Conservation (phyloP, 2,888 invertebrate genomes). For the Axea sp. region DNA sequence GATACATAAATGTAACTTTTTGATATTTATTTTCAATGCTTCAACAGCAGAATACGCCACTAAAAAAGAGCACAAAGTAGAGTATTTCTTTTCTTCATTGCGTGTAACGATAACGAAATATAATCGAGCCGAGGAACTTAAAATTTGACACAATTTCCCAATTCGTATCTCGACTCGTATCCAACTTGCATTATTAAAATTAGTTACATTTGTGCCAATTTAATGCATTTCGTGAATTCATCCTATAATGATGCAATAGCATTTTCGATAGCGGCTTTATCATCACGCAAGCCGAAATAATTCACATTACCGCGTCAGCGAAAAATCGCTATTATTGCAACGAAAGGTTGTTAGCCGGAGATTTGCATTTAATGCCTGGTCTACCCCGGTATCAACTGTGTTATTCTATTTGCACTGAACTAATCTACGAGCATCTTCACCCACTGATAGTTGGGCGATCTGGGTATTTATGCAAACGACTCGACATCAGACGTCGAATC, state of each 20-base stretch:
- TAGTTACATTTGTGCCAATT: slow-evolving; percentile 14
- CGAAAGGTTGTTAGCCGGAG: slow-evolving; percentile 17
- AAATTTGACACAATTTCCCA: slow-evolving; percentile 9
- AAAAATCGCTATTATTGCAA: slow-evolving; percentile 13
- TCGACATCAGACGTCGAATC: no score
- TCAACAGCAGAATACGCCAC: no score
- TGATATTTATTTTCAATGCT: no score
- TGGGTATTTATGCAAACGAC: slow-evolving; percentile 24
- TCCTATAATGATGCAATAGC: slow-evolving; percentile 19
- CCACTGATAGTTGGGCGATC: slow-evolving; percentile 8
- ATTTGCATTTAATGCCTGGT: slow-evolving; percentile 26
- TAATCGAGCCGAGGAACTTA: no score
- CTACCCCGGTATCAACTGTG: slow-evolving; percentile 12
- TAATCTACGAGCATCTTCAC: slow-evolving; percentile 26
- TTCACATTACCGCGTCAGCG: neutral
- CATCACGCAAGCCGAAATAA: slow-evolving; percentile 24
- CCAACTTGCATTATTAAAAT: slow-evolving; percentile 5
- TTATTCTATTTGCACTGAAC: slow-evolving; percentile 28
- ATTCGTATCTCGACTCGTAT: no score
- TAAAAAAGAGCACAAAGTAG: no score
- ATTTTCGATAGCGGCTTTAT: slow-evolving; percentile 14
- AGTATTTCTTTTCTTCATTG: no score
- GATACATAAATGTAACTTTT: no score
- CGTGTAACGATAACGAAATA: no score
- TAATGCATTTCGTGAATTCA: slow-evolving; percentile 26